phyloP scores from a whole-genome alignment of 2,888 invertebrate species.

The Dolomedes plantarius region DNA sequence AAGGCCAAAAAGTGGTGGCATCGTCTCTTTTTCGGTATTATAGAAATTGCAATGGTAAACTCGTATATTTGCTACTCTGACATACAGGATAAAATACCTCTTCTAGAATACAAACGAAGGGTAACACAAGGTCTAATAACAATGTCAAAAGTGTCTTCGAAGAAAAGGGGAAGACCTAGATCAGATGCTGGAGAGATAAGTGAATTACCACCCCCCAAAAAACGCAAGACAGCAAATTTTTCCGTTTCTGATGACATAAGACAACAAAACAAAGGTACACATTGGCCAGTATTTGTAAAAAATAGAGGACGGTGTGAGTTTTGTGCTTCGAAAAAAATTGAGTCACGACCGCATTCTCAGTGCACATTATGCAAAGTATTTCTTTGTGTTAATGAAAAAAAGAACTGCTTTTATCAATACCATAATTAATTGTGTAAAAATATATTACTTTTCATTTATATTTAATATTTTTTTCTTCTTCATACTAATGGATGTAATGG shows the following conservation, averaged over 20 bases:
- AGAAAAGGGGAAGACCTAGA: background rate
- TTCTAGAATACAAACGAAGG: background rate
- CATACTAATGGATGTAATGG: too few relatives aligned
- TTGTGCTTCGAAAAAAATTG: conserved; percentile 37
- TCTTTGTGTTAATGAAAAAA: conserved; percentile 37
- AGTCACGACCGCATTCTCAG: conserved; percentile 26
- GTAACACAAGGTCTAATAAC: background rate
- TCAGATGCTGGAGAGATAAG: background rate
- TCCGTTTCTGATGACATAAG: conserved; percentile 37
- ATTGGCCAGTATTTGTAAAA: conserved; percentile 34
- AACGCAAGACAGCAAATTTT: background rate
- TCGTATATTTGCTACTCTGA: background rate
- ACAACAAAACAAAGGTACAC: conserved; percentile 33
- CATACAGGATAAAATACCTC: background rate
- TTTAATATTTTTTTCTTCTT: too few relatives aligned
- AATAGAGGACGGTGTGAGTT: conserved; percentile 24
- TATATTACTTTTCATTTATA: too few relatives aligned
- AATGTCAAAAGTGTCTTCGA: background rate
- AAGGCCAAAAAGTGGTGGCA: conserved; percentile 11
- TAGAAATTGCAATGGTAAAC: background rate
- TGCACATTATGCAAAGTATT: conserved; percentile 26
- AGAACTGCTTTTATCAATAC: conserved; percentile 34
- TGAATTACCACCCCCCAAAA: background rate
- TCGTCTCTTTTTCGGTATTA: background rate
- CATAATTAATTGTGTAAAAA: too few relatives aligned